phyloP scores from a whole-genome alignment of 2,797 vertebrate species.

The Coendou prehensilis region DNA sequence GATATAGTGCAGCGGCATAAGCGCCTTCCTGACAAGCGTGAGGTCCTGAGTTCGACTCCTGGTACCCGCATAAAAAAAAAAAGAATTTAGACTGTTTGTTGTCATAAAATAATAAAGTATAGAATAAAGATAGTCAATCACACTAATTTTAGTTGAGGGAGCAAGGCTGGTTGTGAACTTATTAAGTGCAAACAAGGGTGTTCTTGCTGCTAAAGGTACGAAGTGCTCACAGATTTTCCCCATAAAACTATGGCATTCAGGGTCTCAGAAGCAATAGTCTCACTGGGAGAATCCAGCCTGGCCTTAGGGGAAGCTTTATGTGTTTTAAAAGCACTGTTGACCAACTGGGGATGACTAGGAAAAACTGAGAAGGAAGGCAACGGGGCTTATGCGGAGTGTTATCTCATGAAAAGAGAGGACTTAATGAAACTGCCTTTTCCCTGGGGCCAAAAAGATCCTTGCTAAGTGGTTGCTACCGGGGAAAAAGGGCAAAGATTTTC shows the following conservation, averaged over 20 bases:
- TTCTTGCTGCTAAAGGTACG: not conserved
- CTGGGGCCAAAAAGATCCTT: not conserved
- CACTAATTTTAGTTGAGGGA: not conserved
- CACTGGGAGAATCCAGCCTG: rapidly evolving
- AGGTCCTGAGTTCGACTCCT: too few relatives aligned
- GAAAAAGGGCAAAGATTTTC: not conserved
- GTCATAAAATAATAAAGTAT: not conserved
- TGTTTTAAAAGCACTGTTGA: not conserved
- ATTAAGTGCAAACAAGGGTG: not conserved
- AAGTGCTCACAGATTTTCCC: not conserved
- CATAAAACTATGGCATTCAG: not conserved
- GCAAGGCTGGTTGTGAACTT: not conserved
- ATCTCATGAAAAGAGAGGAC: not conserved
- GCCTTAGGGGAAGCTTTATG: too few relatives aligned
- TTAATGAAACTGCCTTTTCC: rapidly evolving
- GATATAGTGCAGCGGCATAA: too few relatives aligned
- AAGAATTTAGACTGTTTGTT: not conserved
- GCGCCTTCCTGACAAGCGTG: too few relatives aligned
- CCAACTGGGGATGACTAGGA: not conserved
- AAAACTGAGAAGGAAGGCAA: rapidly evolving
- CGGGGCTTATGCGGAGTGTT: rapidly evolving
- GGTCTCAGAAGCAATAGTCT: not conserved
- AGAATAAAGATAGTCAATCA: not conserved
- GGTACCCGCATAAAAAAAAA: too few relatives aligned
- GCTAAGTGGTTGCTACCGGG: not conserved